These are phyloP conservation scores for Cyanoramphus novaezelandiae DNA, from an alignment of 2,113 vertebrate genomes.

Conservation along the genomic window DNA sequence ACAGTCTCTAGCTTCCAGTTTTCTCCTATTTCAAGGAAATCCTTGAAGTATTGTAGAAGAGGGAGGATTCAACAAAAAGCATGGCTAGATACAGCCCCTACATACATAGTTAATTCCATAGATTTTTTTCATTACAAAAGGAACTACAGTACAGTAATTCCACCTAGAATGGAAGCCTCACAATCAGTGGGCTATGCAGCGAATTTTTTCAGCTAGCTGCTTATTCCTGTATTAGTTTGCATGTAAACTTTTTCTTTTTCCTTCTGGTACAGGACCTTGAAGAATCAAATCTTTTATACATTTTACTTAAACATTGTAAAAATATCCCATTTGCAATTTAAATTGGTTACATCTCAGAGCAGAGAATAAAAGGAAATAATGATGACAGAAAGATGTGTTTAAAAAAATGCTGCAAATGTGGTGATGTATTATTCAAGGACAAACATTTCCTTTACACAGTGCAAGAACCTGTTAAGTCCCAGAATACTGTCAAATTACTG, in stretches of 20 bases:
- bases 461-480: neutral
- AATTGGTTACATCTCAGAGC: neutral
- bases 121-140: neutral
- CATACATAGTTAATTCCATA: neutral
- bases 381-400: neutral
- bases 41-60: neutral
- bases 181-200: neutral
- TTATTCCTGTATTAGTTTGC: neutral
- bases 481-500: neutral
- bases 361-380: slow-evolving; percentile 11
- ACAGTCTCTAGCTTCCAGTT: neutral
- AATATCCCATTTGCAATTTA: slow-evolving; percentile 5
- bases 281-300: neutral
- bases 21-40: neutral
- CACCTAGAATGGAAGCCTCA: neutral
- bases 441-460: neutral
- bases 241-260: neutral
- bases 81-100: neutral
- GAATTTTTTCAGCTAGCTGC: neutral
- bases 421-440: slow-evolving; percentile 23
- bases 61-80: neutral
- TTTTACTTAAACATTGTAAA: slow-evolving; percentile 6
- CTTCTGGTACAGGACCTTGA: neutral
- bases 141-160: neutral
- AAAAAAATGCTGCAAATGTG: neutral